Evolutionary conservation across 2,888 invertebrate genomes (phyloP).

Genomic region (Siphonodentalium dalli): DNA sequence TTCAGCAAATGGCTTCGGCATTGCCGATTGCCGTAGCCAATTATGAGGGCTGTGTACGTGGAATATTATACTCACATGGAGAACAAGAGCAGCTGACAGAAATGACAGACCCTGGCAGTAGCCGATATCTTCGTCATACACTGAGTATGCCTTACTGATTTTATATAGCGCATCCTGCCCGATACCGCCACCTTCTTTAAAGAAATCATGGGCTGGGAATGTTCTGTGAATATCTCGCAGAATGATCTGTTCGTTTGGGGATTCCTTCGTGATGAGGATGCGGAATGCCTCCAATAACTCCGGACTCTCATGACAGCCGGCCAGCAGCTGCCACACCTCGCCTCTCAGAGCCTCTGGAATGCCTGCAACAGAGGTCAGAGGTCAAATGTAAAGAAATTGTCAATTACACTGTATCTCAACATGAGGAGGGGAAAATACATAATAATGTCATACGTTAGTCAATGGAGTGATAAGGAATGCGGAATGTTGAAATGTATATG

Average conservation of each 20-base stretch:
- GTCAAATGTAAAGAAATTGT: no score
- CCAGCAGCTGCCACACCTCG: conserved; percentile 96
- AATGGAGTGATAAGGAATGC: no score
- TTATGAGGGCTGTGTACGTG: no score
- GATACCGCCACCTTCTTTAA: conserved; percentile 91
- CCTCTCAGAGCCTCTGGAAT: conserved; percentile 96
- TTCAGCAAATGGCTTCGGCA: no score
- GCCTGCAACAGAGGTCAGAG: no score
- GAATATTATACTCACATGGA: conserved; percentile 81
- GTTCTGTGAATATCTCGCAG: conserved; percentile 96
- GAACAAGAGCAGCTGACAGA: conserved; percentile 90
- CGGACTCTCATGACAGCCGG: conserved; percentile 78
- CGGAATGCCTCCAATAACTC: conserved; percentile 88
- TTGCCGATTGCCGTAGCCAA: no score
- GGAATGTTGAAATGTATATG: no score
- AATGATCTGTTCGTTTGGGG: conserved; percentile 92
- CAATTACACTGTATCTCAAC: no score
- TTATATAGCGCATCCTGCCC: conserved; percentile 96
- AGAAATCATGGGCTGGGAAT: conserved; percentile 98
- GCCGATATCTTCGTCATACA: conserved; percentile 96
- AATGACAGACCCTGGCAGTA: conserved; percentile 99
- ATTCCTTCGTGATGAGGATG: conserved; percentile 91
- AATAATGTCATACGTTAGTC: no score
- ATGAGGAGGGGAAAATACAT: no score
- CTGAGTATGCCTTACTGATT: conserved; percentile 94